Conservation (phyloP, 2,797 vertebrate species). For the Podarcis lilfordi region DNA sequence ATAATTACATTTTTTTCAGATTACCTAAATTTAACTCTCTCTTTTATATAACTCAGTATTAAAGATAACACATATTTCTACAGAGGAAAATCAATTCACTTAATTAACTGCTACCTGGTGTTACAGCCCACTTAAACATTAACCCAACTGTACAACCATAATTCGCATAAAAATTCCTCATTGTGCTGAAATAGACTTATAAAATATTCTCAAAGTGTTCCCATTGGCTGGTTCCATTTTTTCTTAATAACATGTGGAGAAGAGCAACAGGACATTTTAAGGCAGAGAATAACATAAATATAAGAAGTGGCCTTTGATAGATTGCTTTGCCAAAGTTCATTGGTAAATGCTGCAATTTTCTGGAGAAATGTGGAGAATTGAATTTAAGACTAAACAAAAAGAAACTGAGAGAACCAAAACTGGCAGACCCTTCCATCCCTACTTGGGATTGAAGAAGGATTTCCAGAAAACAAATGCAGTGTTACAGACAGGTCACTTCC, state of each 20-base stretch:
- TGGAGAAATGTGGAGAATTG: too few relatives aligned
- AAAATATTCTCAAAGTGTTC: slow-evolving; percentile 23
- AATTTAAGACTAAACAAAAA: too few relatives aligned
- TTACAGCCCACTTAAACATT: slow-evolving; percentile 46
- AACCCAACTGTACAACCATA: background rate
- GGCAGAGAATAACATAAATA: background rate
- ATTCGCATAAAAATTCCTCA: slow-evolving; percentile 54
- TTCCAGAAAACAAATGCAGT: background rate
- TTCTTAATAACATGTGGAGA: slow-evolving; percentile 1
- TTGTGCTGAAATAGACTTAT: slow-evolving; percentile 23
- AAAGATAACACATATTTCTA: slow-evolving; percentile 59
- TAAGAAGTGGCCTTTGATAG: background rate
- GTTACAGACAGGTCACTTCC: background rate
- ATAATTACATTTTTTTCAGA: slow-evolving; percentile 67
- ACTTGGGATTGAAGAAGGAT: background rate
- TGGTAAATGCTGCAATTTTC: too few relatives aligned
- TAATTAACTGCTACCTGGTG: slow-evolving; percentile 64
- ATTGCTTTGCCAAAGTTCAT: too few relatives aligned
- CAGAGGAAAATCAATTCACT: slow-evolving; percentile 61
- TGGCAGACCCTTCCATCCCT: too few relatives aligned
- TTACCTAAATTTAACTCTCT: slow-evolving; percentile 57
- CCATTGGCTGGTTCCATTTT: background rate
- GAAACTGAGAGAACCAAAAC: too few relatives aligned
- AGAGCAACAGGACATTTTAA: background rate
- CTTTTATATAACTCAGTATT: slow-evolving; percentile 46